phyloP scores from a whole-genome alignment of 2,797 vertebrate species.

The Anguilla megastoma region DNA sequence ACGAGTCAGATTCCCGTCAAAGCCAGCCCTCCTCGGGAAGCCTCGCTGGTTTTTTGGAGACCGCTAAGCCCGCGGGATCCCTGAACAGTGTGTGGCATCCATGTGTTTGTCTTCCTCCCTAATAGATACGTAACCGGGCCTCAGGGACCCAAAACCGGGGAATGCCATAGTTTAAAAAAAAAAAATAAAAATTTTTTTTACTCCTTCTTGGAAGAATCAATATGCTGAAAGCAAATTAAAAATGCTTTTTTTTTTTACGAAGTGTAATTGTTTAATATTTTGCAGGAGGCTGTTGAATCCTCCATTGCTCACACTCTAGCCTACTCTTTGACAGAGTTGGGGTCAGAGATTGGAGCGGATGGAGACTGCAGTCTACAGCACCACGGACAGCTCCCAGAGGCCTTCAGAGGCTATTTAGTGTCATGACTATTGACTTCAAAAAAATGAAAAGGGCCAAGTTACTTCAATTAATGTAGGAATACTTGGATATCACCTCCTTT shows the following conservation, averaged over 20 bases:
- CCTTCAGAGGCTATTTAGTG: background rate
- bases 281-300: background rate
- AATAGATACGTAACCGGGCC: constrained; percentile 18
- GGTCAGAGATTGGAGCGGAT: background rate
- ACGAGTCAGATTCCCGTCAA: constrained; percentile 23
- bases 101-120: constrained; percentile 19
- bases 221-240: constrained; percentile 22
- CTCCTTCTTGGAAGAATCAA: background rate
- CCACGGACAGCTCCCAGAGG: background rate
- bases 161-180: background rate
- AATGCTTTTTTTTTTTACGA: background rate
- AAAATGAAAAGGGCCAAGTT: no score
- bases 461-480: no score
- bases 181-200: background rate
- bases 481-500: no score
- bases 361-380: background rate
- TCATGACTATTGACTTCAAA: background rate
- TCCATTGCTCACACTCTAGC: background rate
- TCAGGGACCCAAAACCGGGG: constrained; percentile 10
- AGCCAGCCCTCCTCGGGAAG: background rate
- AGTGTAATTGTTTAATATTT: constrained; percentile 15
- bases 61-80: background rate
- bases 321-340: background rate
- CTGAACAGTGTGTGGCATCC: background rate
- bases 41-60: background rate